Evolutionary conservation across 92 coral and sea anemone species (phyloP).

Genomic region (Epizoanthus stellaris): DNA sequence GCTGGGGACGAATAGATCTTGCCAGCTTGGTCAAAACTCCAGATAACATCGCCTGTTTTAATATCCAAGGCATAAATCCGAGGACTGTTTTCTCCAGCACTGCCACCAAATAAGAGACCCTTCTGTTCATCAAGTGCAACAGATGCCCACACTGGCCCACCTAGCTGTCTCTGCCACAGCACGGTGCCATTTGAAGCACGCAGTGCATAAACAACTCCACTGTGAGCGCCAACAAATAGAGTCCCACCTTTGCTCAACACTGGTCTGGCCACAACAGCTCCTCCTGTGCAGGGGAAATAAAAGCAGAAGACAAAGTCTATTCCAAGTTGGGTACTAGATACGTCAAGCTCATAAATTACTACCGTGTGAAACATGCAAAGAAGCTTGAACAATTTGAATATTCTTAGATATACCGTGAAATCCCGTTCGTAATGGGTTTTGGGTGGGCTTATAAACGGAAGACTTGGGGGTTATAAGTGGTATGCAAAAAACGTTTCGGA

Average conservation of each 20-base stretch:
- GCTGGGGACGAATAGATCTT: conserved; percentile 76
- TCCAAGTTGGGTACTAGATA: background rate
- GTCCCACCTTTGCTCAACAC: conserved; percentile 55
- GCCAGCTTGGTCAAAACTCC: conserved; percentile 75
- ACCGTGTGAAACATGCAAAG: too few species aligned
- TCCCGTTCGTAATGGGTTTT: too few species aligned
- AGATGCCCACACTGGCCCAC: conserved; percentile 73
- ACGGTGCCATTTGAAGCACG: conserved; percentile 65
- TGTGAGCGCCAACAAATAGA: conserved; percentile 76
- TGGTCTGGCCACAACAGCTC: conserved; percentile 81
- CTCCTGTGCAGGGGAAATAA: conserved; percentile 40
- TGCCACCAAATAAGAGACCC: conserved; percentile 70
- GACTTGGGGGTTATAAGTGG: too few species aligned
- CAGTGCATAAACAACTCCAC: conserved; percentile 58
- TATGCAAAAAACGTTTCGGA: too few species aligned
- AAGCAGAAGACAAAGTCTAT: background rate
- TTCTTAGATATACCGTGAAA: too few species aligned
- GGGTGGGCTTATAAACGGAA: too few species aligned
- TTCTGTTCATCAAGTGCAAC: conserved; percentile 71
- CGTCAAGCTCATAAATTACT: too few species aligned
- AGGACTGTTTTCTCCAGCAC: conserved; percentile 63
- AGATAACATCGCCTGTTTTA: conserved; percentile 65
- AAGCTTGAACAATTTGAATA: too few species aligned
- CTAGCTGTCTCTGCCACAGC: conserved; percentile 68
- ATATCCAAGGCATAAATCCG: conserved; percentile 61